Conservation (phyloP, 1,140 invertebrate genomes). For the Adoxophyes honmai region DNA sequence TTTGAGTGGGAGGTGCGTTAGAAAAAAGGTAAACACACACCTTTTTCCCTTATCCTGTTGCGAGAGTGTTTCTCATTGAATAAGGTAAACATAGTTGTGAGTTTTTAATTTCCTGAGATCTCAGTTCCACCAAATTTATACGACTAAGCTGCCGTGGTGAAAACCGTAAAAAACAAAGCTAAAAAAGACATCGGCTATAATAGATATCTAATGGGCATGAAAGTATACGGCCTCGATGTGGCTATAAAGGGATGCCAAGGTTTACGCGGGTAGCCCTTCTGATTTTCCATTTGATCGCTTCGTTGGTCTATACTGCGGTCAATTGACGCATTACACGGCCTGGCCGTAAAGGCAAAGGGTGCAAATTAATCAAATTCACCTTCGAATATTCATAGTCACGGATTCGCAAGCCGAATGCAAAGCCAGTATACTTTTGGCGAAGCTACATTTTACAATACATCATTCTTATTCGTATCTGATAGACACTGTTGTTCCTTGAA, state of each 20-base stretch:
- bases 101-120: not conserved
- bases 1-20: slow-evolving; percentile 30
- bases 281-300: slow-evolving; percentile 55
- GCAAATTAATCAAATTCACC: slow-evolving; percentile 18
- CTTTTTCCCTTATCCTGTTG: not conserved
- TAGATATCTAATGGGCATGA: slow-evolving; percentile 18
- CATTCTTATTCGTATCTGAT: slow-evolving; percentile 55
- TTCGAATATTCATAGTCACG: slow-evolving; percentile 30
- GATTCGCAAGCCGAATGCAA: slow-evolving; percentile 32
- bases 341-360: not conserved
- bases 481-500: slow-evolving; percentile 39
- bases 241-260: slow-evolving; percentile 38
- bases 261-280: slow-evolving; percentile 35
- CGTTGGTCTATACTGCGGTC: slow-evolving; percentile 24
- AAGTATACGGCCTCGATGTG: slow-evolving; percentile 32
- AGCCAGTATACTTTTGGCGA: slow-evolving; percentile 54
- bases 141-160: not conserved
- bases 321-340: slow-evolving; percentile 19
- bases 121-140: not conserved
- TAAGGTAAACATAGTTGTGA: not conserved
- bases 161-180: not conserved
- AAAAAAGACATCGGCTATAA: not conserved
- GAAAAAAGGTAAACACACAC: slow-evolving; percentile 49
- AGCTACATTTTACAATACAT: slow-evolving; percentile 53
- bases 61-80: not conserved